Base-by-base conservation (phyloP, 1,140 invertebrate species). In the Drosophila varians region DNA sequence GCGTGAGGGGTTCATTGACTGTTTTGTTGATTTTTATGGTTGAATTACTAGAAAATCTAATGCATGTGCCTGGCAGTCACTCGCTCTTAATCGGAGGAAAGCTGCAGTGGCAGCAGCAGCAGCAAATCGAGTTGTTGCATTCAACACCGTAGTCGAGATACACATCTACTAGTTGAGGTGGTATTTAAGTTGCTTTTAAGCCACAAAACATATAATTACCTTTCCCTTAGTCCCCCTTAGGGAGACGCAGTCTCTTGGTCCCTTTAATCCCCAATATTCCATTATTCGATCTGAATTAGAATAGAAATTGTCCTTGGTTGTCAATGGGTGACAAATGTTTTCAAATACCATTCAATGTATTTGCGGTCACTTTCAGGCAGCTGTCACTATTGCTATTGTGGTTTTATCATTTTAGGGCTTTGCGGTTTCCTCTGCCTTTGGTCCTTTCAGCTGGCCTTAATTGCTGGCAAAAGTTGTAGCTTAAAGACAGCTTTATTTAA, bases 11-110 rank as follows among this genome's bases (percentile, higher is more conserved):
- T 84, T 84, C 79, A 84, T 84, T 84, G 79, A 84, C 79, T 84
- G 79, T 72, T 73, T 60, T 86, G 78, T 83, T 83, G 79, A 83
- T 71, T 83, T 83, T 84, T 57, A 74, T 74, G 74, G 46, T 74
- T 51, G 78, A 75, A 53, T 80, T 77, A 55, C 72, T 57, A 68
- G 70, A 66, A 74, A 73, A 49, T 72, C 40, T 51, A 58, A 66
- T 52, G 53, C 65, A 57, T 66, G 61, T 38, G 43, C 26, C 42
- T 56, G 58, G 51, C 26, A 43, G 26, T 18, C 14, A 58, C 58
- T 62, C 26, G 58, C 26, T 45, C 14, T 62, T 62, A 38, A 42
- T 26, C 21, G 26, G n/a, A 25, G 14, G 14, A 57, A 62, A 57
- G n/a, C n/a, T n/a, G n/a, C n/a, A n/a, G n/a, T n/a, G n/a, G n/a